A percentile compares a stretch with the other conserved stretches of the same genome.
Evolutionary conservation across 2,113 vertebrate species (phyloP).

Genomic region (Peucedramus taeniatus): DNA sequence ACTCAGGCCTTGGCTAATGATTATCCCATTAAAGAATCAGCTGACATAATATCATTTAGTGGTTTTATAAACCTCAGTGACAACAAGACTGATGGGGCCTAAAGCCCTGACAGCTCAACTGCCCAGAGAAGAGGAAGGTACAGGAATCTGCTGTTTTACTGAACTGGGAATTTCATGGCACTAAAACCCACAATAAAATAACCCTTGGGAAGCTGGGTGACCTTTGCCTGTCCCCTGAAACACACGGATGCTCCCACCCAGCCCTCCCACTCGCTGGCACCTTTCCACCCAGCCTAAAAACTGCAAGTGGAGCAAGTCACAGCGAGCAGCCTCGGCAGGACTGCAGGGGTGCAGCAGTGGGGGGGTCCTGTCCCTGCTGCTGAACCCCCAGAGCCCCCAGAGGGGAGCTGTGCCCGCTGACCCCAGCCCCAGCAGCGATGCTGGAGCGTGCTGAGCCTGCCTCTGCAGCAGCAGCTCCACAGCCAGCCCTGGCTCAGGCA

Average conservation of each 20-base stretch:
- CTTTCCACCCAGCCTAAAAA: not conserved
- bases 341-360: rapidly evolving
- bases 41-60: constrained; percentile 47
- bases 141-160: not conserved
- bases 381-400: no score
- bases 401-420: rapidly evolving
- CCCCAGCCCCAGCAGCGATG: not conserved
- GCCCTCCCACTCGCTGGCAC: not conserved
- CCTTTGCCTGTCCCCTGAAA: not conserved
- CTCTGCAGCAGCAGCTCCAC: rapidly evolving
- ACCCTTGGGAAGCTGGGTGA: rapidly evolving
- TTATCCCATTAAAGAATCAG: constrained; percentile 45
- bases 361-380: not conserved
- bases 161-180: not conserved
- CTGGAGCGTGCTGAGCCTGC: rapidly evolving
- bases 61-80: constrained; percentile 71
- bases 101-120: not conserved
- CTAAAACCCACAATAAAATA: not conserved
- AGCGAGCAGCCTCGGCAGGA: rapidly evolving
- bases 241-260: rapidly evolving
- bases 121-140: not conserved
- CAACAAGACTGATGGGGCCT: constrained; percentile 69
- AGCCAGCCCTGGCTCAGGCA: rapidly evolving
- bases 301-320: not conserved
- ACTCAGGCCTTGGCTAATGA: constrained; percentile 50